phyloP scores from a whole-genome alignment of 2,888 invertebrate genomes.

The Apocheima hispidaria region DNA sequence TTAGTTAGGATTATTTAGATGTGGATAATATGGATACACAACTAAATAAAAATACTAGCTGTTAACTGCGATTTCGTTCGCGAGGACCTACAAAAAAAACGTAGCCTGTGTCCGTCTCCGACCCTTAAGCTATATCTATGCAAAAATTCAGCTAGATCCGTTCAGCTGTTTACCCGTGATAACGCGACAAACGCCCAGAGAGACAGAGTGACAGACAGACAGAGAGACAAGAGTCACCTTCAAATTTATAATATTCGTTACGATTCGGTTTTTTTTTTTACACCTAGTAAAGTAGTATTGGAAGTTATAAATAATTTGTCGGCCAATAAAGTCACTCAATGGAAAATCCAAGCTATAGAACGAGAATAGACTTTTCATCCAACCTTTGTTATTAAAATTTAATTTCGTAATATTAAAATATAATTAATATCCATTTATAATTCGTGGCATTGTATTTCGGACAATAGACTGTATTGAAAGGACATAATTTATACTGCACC shows the following conservation, averaged over 20 bases:
- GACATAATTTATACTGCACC: conserved; percentile 57
- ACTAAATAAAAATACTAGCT: too few relatives aligned
- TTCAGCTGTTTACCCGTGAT: too few relatives aligned
- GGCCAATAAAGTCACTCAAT: conserved; percentile 8
- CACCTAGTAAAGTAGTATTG: background rate
- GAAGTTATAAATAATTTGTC: conserved; percentile 3
- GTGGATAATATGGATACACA: too few relatives aligned
- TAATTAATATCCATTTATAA: conserved; percentile 55
- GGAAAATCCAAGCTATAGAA: conserved; percentile 7
- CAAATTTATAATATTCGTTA: background rate
- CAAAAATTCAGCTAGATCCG: too few relatives aligned
- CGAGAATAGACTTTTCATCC: conserved; percentile 24
- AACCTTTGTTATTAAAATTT: conserved; percentile 32
- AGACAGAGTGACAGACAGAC: too few relatives aligned
- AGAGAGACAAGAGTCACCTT: background rate
- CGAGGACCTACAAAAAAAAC: too few relatives aligned
- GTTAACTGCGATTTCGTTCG: too few relatives aligned
- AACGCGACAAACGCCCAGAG: too few relatives aligned
- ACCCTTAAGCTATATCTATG: too few relatives aligned
- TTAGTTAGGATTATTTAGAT: too few relatives aligned
- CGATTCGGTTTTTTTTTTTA: background rate
- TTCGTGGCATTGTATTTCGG: conserved; percentile 50
- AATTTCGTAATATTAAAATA: conserved; percentile 51
- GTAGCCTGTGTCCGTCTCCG: too few relatives aligned
- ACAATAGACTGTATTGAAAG: conserved; percentile 56